Conservation (phyloP, 2,888 invertebrate species). For the Aphodius granarius region DNA sequence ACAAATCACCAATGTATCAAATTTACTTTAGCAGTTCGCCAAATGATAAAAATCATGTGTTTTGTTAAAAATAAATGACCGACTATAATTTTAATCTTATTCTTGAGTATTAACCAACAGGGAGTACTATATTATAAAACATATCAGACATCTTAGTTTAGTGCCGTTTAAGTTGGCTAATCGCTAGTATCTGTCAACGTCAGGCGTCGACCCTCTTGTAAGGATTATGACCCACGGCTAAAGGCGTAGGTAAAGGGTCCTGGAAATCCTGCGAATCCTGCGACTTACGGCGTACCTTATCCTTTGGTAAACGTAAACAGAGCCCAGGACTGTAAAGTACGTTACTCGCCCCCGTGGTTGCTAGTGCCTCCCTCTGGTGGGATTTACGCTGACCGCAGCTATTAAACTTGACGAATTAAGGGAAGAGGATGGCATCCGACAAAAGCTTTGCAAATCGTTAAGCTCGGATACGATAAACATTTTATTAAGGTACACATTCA, state of each 20-base stretch:
- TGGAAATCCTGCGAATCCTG: neutral
- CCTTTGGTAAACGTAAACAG: neutral
- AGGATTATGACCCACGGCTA: neutral
- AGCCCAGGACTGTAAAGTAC: neutral
- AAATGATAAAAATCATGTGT: too few relatives aligned
- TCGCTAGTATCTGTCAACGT: neutral
- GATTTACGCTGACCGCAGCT: neutral
- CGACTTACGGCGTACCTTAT: neutral
- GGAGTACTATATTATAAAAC: neutral
- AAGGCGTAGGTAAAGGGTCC: neutral
- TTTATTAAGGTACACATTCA: neutral
- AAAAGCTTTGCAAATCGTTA: neutral
- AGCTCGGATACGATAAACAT: neutral
- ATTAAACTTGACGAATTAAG: neutral
- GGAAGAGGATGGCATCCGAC: neutral
- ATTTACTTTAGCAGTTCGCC: too few relatives aligned
- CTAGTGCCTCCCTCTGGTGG: too few relatives aligned
- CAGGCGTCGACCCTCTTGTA: neutral
- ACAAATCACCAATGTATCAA: too few relatives aligned
- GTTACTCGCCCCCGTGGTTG: too few relatives aligned
- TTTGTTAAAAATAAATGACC: too few relatives aligned
- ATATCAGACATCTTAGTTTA: neutral
- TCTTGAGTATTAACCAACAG: neutral
- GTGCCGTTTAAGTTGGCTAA: neutral
- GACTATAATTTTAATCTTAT: too few relatives aligned